Evolutionary conservation across 2,113 vertebrate species (phyloP).

Genomic region (Vicugna pacos): DNA sequence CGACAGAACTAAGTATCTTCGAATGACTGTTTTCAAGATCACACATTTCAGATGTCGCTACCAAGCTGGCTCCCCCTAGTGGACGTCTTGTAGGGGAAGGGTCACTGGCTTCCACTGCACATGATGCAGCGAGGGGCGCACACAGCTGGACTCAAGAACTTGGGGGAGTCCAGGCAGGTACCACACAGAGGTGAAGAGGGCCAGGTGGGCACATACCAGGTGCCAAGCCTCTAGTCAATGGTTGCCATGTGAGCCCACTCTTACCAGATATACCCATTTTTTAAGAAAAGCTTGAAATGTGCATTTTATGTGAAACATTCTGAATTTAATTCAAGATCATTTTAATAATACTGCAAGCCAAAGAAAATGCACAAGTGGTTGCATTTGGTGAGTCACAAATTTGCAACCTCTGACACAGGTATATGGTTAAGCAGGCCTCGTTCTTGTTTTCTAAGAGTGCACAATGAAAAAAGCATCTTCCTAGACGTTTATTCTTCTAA

Average conservation of each 20-base stretch:
- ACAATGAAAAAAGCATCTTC: background rate
- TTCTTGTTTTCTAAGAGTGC: background rate
- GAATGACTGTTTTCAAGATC: background rate
- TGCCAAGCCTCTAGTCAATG: background rate
- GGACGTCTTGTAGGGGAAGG: background rate
- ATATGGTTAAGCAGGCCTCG: background rate
- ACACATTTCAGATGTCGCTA: background rate
- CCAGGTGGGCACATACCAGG: no score
- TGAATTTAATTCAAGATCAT: background rate
- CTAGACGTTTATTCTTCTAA: background rate
- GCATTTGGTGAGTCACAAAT: background rate
- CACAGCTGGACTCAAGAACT: background rate
- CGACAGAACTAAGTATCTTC: background rate
- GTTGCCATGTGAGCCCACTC: background rate
- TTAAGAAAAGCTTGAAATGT: background rate
- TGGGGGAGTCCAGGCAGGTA: rapidly evolving
- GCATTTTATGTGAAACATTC: constrained; percentile 19
- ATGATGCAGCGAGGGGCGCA: rapidly evolving
- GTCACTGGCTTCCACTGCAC: background rate
- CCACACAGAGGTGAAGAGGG: background rate
- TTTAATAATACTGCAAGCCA: background rate
- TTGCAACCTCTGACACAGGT: background rate
- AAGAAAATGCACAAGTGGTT: background rate
- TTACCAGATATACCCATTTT: background rate
- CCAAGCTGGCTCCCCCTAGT: background rate